A percentile compares a stretch with the other conserved stretches of the same genome.
phyloP scores from a whole-genome alignment of 2,797 vertebrate genomes.

The Acanthurus tractus region DNA sequence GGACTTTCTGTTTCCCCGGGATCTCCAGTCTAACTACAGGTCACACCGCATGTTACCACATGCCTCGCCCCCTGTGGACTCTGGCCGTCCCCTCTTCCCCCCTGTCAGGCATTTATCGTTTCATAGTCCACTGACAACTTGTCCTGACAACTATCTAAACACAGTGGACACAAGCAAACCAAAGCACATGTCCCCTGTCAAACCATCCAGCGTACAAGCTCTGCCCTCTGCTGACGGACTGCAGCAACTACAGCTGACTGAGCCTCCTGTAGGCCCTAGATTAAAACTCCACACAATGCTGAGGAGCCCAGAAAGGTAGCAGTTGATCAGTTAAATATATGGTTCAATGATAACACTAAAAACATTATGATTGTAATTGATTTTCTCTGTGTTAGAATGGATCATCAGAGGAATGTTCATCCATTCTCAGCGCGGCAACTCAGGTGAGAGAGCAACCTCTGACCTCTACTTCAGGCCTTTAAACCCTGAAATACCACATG shows the following conservation, averaged over 20 bases:
- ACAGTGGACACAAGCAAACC: constrained; percentile 32
- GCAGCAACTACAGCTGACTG: constrained; percentile 63
- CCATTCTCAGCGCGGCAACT: constrained; percentile 43
- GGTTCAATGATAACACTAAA: constrained; percentile 8
- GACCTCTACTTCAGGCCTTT: constrained; percentile 14
- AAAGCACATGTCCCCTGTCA: constrained; percentile 51
- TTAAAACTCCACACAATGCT: constrained; percentile 22
- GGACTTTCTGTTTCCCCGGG: constrained; percentile 85
- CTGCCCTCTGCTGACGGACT: constrained; percentile 77
- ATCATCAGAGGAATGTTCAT: constrained; percentile 37
- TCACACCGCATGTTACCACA: constrained; percentile 26
- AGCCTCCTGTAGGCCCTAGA: constrained; percentile 19
- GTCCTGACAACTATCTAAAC: constrained; percentile 37
- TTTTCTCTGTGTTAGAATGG: constrained; percentile 36
- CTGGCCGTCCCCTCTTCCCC: constrained; percentile 69
- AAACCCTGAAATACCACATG: neutral
- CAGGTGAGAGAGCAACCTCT: constrained; percentile 51
- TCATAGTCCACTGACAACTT: constrained; percentile 64
- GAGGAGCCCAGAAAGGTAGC: constrained; percentile 63
- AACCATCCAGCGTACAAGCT: constrained; percentile 27
- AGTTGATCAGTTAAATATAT: neutral
- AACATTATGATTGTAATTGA: constrained; percentile 27
- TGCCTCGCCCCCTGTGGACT: constrained; percentile 39
- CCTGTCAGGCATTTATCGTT: constrained; percentile 76
- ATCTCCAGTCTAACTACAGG: constrained; percentile 63